Evolutionary conservation across 2,888 invertebrate species (phyloP).

Genomic region (Keiferia lycopersicella): DNA sequence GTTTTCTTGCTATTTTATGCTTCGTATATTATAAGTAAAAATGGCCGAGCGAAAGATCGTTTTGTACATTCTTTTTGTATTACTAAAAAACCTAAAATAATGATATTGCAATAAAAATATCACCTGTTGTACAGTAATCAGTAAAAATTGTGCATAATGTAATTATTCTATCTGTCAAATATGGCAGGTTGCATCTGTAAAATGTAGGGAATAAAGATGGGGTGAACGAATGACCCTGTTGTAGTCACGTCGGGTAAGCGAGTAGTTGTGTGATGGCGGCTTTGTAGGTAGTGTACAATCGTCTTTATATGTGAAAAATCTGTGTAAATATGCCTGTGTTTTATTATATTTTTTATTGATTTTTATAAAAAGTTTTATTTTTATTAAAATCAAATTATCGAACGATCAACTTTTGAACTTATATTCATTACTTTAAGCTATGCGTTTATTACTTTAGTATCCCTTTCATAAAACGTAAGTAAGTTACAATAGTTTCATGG

Average conservation of each 20-base stretch:
- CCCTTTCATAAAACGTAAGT: too few species aligned
- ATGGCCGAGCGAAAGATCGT: background rate
- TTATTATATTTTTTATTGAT: background rate
- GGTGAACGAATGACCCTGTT: background rate
- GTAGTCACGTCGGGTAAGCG: background rate
- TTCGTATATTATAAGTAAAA: background rate
- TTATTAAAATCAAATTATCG: too few species aligned
- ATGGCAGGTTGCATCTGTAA: background rate
- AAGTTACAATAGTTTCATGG: too few species aligned
- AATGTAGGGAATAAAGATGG: background rate
- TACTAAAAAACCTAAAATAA: background rate
- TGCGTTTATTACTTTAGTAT: too few species aligned
- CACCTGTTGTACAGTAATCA: background rate
- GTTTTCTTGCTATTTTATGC: background rate
- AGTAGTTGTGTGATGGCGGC: background rate
- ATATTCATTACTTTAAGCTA: too few species aligned
- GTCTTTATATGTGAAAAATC: background rate
- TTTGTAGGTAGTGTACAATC: slow-evolving; percentile 7
- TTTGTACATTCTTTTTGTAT: slow-evolving; percentile 11
- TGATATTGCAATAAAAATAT: background rate
- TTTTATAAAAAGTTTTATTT: background rate
- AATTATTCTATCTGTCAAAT: background rate
- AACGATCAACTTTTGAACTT: too few species aligned
- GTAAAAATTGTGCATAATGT: background rate
- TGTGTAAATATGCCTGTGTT: background rate